A percentile compares a stretch with the other conserved stretches of the same genome.
Conservation (phyloP, 2,113 vertebrate genomes). For the Eublepharis macularius region DNA sequence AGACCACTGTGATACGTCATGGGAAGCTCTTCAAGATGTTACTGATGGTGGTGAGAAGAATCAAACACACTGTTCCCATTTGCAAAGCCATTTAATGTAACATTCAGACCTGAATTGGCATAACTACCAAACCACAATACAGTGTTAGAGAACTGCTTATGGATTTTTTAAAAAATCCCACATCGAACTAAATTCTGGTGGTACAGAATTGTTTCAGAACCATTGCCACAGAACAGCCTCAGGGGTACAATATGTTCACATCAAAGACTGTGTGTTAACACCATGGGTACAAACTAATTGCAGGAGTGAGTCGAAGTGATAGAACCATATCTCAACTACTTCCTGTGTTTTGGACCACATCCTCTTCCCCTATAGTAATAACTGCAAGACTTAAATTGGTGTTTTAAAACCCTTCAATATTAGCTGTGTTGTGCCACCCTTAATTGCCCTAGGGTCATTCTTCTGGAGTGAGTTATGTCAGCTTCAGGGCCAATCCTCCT, state of each 20-base stretch:
- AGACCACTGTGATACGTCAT: too few relatives aligned
- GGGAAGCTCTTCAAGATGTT: not conserved
- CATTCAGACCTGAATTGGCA: not conserved
- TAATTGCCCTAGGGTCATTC: not conserved
- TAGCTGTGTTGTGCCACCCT: not conserved
- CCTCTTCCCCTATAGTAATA: not conserved
- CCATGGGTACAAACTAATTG: not conserved
- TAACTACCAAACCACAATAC: not conserved
- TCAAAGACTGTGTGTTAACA: not conserved
- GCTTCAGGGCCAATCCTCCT: conserved; percentile 7
- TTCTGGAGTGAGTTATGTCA: conserved; percentile 1
- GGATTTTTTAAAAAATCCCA: not conserved
- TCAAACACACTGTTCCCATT: not conserved
- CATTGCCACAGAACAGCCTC: not conserved
- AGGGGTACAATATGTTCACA: not conserved
- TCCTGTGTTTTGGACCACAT: not conserved
- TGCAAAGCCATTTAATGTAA: not conserved
- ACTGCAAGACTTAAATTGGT: conserved; percentile 12
- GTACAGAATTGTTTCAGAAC: not conserved
- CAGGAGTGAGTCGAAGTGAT: not conserved
- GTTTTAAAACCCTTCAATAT: conserved; percentile 5
- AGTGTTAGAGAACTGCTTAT: not conserved
- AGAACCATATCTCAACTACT: not conserved
- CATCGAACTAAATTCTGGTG: not conserved
- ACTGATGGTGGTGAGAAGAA: not conserved